Conservation (phyloP, 2,113 vertebrate genomes). For the Hemibagrus wyckioides region DNA sequence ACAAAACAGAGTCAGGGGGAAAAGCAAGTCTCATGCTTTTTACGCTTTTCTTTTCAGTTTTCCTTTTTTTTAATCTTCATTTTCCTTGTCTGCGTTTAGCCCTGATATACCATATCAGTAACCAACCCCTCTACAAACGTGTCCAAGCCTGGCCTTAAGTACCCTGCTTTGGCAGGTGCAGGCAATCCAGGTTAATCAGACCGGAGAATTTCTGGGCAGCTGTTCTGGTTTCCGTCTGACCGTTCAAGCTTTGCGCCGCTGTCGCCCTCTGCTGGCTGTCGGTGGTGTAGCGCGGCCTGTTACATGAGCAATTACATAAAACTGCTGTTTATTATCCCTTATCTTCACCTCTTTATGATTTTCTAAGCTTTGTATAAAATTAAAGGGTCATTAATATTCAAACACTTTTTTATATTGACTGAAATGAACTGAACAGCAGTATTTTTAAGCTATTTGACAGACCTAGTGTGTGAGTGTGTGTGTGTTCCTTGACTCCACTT, state of each 20-base stretch:
- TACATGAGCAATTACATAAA: not conserved
- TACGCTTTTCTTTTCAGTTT: no score
- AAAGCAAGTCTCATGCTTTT: no score
- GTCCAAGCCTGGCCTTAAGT: not conserved
- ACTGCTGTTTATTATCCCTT: not conserved
- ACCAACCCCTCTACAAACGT: not conserved
- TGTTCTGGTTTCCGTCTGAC: no score
- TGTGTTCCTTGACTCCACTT: slow-evolving; percentile 77
- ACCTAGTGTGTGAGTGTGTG: not conserved
- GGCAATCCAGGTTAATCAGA: not conserved
- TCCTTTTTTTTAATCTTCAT: no score
- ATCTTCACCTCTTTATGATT: not conserved
- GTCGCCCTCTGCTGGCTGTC: not conserved
- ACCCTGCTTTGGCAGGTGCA: not conserved
- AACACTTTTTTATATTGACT: not conserved
- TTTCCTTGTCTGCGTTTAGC: no score
- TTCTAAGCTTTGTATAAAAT: not conserved
- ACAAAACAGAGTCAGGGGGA: not conserved
- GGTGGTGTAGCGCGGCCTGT: not conserved
- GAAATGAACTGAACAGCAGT: not conserved
- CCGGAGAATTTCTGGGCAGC: not conserved
- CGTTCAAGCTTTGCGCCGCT: not conserved
- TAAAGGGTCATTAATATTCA: not conserved
- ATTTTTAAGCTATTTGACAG: not conserved
- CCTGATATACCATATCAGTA: not conserved